phyloP scores from a whole-genome alignment of 2,113 vertebrate species.

The Lagopus leucura region DNA sequence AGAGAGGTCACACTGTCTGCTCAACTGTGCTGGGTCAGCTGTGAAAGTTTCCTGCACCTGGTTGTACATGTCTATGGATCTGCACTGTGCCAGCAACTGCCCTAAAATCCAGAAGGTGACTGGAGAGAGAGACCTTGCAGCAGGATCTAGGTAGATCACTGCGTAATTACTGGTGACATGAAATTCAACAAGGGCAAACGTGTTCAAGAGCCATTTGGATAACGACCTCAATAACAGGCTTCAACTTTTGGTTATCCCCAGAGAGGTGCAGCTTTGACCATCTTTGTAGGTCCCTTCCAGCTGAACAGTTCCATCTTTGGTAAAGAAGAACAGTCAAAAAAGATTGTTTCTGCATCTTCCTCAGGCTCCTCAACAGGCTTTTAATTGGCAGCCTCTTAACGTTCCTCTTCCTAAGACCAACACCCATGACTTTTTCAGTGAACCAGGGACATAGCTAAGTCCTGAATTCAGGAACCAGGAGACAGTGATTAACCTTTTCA shows the following conservation, averaged over 20 bases:
- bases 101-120: not conserved
- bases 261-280: not conserved
- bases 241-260: not conserved
- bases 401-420: not conserved
- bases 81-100: not conserved
- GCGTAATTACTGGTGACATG: not conserved
- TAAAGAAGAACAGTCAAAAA: not conserved
- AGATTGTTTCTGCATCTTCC: not conserved
- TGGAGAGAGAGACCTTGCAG: not conserved
- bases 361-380: not conserved
- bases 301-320: not conserved
- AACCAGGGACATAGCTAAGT: not conserved
- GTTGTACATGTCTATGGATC: not conserved
- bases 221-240: not conserved
- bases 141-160: not conserved
- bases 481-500: not conserved
- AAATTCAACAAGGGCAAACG: not conserved
- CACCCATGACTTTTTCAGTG: not conserved
- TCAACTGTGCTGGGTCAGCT: not conserved
- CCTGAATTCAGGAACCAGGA: not conserved
- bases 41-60: not conserved
- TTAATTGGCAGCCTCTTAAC: not conserved
- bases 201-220: not conserved
- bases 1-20: not conserved
- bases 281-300: not conserved